Evolutionary conservation across 2,797 vertebrate species (phyloP).

Genomic region (Helostoma temminkii): DNA sequence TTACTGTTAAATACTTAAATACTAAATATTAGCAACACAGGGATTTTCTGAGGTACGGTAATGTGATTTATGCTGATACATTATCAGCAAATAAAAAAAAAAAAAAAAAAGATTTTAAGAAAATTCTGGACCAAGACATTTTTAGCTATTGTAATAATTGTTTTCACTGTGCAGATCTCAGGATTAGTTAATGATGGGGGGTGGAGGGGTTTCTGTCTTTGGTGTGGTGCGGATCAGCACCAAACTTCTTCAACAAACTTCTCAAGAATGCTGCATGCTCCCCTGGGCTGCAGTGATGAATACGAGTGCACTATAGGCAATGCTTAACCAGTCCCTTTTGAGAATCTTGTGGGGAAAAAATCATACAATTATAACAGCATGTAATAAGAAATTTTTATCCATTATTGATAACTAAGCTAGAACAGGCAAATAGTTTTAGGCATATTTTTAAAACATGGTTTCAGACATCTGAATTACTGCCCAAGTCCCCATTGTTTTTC

Average conservation of each 20-base stretch:
- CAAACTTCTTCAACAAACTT: conserved; percentile 30
- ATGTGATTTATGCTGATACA: background rate
- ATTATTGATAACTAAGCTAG: conserved; percentile 19
- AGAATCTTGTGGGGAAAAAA: conserved; percentile 8
- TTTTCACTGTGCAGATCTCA: background rate
- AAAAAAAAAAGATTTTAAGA: background rate
- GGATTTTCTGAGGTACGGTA: no score
- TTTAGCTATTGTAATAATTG: background rate
- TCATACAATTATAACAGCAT: conserved; percentile 18
- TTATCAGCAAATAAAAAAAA: background rate
- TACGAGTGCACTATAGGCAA: conserved; percentile 12
- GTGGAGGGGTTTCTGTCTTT: background rate
- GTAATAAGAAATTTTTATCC: background rate
- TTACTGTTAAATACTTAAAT: conserved; percentile 5
- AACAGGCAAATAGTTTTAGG: background rate
- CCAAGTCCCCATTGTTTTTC: background rate
- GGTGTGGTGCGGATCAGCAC: background rate
- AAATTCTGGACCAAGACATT: conserved; percentile 12
- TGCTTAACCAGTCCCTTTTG: conserved; percentile 26
- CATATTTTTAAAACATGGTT: background rate
- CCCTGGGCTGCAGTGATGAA: conserved; percentile 25
- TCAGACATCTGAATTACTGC: background rate
- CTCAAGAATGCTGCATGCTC: background rate
- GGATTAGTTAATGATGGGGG: background rate
- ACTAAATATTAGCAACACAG: background rate